Conservation (phyloP, 1,140 invertebrate species). For the Geopemphigus sp. region DNA sequence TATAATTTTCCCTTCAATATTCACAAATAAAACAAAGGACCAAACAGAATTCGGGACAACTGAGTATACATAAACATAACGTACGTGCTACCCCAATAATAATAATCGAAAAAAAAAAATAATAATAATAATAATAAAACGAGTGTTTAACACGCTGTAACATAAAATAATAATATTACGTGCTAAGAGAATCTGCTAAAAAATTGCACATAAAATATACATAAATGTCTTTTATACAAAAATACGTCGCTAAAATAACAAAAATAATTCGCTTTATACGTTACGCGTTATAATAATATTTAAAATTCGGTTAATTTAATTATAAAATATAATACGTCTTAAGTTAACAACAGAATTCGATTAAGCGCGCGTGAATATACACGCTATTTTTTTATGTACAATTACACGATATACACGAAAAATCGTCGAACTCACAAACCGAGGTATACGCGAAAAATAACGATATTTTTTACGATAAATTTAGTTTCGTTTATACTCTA, state of each 20-base stretch:
- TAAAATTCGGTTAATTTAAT: conserved; percentile 38
- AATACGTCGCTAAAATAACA: conserved; percentile 37
- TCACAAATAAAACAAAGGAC: conserved; percentile 29
- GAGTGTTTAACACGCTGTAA: conserved; percentile 33
- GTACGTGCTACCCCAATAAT: conserved; percentile 45
- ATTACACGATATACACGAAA: conserved; percentile 25
- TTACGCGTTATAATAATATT: conserved; percentile 12
- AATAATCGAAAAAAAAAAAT: conserved; percentile 21
- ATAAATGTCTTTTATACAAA: conserved; percentile 43
- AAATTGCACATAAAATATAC: conserved; percentile 44
- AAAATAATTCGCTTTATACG: conserved; percentile 15
- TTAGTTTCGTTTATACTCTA: conserved; percentile 28
- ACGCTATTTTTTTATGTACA: background rate
- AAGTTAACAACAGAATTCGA: conserved; percentile 36
- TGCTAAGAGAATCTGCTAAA: conserved; percentile 39
- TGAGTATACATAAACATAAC: conserved; percentile 36
- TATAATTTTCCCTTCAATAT: conserved; percentile 42
- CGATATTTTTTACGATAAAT: background rate
- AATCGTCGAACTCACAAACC: conserved; percentile 19
- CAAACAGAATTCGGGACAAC: conserved; percentile 36
- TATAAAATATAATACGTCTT: conserved; percentile 38
- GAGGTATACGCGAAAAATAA: conserved; percentile 17
- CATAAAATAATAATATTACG: conserved; percentile 48
- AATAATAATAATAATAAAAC: conserved; percentile 35
- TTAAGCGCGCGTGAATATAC: background rate